Conservation (phyloP, 2,888 invertebrate species). For the Morinoia aosen region DNA sequence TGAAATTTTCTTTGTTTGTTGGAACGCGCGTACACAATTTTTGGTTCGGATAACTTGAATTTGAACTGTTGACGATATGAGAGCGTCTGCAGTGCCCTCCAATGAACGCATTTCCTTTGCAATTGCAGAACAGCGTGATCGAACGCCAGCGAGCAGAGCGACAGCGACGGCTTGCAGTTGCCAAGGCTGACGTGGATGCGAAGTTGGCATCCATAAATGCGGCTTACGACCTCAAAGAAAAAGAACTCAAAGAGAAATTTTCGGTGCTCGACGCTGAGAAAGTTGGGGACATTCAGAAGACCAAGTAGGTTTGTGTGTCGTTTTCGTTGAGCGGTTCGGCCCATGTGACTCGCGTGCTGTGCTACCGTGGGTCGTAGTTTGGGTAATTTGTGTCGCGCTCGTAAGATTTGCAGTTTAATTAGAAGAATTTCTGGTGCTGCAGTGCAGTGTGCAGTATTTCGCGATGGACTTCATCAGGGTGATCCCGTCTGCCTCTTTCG, state of each 20-base stretch:
- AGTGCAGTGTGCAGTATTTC: background rate
- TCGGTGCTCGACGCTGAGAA: background rate
- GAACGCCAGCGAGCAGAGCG: slow-evolving; percentile 62
- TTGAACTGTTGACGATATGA: background rate
- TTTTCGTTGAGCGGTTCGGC: background rate
- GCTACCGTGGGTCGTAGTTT: background rate
- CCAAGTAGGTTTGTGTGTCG: background rate
- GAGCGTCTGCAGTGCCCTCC: background rate
- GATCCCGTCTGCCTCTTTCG: slow-evolving; percentile 61
- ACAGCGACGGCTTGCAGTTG: slow-evolving; percentile 55
- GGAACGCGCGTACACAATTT: background rate
- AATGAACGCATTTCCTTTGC: background rate
- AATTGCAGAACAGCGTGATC: slow-evolving; percentile 56
- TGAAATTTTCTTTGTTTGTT: background rate
- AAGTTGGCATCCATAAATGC: slow-evolving; percentile 61
- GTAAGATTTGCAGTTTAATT: background rate
- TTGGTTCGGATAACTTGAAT: background rate
- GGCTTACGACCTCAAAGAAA: slow-evolving; percentile 63
- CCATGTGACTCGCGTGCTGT: background rate
- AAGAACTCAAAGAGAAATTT: slow-evolving; percentile 59
- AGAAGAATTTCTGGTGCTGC: background rate
- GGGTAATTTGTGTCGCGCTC: background rate
- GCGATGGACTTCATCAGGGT: slow-evolving; percentile 59
- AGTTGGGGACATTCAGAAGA: background rate
- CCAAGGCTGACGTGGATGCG: slow-evolving; percentile 62